Conservation (phyloP, 1,140 invertebrate species). For the Caenorhabditis inopinata region DNA sequence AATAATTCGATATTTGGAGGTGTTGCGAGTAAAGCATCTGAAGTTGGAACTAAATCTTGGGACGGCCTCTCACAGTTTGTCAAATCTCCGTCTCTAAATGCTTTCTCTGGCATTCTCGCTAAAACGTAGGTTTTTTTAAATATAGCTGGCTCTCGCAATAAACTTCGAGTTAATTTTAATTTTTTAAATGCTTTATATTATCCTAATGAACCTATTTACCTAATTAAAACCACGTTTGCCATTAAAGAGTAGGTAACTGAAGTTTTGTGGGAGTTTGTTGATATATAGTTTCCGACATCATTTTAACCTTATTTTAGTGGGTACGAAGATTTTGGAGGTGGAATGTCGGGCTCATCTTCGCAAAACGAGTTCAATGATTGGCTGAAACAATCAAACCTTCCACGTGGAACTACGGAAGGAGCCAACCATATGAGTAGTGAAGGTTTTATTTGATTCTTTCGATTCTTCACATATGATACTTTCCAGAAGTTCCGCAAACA, state of each 20-base stretch:
- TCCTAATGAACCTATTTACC: too few relatives aligned
- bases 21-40: conserved; percentile 56
- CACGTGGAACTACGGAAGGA: conserved; percentile 23
- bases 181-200: too few relatives aligned
- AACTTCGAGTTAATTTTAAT: too few relatives aligned
- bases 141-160: too few relatives aligned
- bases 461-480: too few relatives aligned
- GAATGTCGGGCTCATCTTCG: not conserved
- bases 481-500: not conserved
- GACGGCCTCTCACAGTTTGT: conserved; percentile 60
- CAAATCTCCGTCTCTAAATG: conserved; percentile 62
- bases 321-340: conserved; percentile 37
- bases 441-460: not conserved
- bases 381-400: not conserved
- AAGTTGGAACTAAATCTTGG: conserved; percentile 63
- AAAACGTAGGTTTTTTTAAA: conserved; percentile 23
- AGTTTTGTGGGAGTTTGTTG: too few relatives aligned
- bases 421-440: conserved; percentile 17
- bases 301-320: conserved; percentile 9
- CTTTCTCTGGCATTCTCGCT: conserved; percentile 46
- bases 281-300: not conserved
- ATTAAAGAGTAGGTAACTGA: too few relatives aligned
- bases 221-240: too few relatives aligned
- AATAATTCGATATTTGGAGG: conserved; percentile 57
- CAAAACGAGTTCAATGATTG: conserved; percentile 25